Percentiles rank a stretch among this genome's conserved stretches.
phyloP scores from a whole-genome alignment of 1,140 invertebrate genomes.

The Trichoplusia ni region DNA sequence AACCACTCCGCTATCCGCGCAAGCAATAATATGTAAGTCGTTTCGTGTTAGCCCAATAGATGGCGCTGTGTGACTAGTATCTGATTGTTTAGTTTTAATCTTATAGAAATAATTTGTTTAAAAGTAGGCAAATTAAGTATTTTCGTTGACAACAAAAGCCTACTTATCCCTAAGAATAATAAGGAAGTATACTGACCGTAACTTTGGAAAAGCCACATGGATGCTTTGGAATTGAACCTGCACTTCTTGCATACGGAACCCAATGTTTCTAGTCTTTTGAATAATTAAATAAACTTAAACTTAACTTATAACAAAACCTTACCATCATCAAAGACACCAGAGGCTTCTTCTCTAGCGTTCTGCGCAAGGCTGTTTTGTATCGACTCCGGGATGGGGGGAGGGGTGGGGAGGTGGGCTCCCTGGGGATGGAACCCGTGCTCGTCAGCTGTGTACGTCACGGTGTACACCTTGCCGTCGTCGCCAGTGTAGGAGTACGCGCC shows the following conservation, averaged over 20 bases:
- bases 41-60: not conserved
- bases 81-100: no score
- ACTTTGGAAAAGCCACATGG: no score
- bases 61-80: conserved; percentile 1
- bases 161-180: no score
- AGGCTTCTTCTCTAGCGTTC: conserved; percentile 73
- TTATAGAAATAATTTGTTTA: no score
- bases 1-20: not conserved
- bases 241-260: no score
- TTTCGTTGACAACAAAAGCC: no score
- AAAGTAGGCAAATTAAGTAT: no score
- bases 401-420: conserved; percentile 85
- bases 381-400: conserved; percentile 85
- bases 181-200: no score
- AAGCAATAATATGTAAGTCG: not conserved
- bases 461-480: conserved; percentile 83
- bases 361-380: conserved; percentile 83
- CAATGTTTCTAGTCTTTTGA: no score
- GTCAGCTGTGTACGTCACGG: conserved; percentile 83
- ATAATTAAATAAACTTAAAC: not conserved
- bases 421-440: conserved; percentile 82
- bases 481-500: conserved; percentile 85
- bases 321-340: conserved; percentile 68
- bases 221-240: no score
- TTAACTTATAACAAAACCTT: conserved; percentile 21